phyloP scores from a whole-genome alignment of 1,140 invertebrate genomes.

The Archivesica marissinica region DNA sequence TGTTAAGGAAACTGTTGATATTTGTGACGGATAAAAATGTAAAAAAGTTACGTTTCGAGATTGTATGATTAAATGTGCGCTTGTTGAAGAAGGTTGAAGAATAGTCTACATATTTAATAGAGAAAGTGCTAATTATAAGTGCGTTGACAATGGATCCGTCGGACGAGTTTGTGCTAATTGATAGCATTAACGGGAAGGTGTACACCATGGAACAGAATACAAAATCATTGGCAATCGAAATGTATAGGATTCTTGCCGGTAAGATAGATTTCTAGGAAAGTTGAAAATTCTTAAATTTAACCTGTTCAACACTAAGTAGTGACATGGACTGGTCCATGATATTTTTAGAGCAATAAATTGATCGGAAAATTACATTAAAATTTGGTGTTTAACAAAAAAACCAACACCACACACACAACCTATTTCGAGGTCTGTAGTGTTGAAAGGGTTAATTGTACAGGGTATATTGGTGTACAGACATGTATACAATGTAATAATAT shows the following conservation, averaged over 20 bases:
- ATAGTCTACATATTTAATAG: neutral
- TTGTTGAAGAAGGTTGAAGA: neutral
- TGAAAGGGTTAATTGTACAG: too few species aligned
- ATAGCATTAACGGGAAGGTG: conserved; percentile 29
- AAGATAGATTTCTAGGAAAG: too few species aligned
- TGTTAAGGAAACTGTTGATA: conserved; percentile 35
- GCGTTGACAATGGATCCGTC: conserved; percentile 12
- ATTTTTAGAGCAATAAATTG: too few species aligned
- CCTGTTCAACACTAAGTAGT: too few species aligned
- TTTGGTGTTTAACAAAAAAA: too few species aligned
- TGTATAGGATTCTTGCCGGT: conserved; percentile 38
- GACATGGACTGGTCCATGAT: too few species aligned
- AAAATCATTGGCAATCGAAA: conserved; percentile 36
- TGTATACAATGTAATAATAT: too few species aligned
- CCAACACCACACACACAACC: too few species aligned
- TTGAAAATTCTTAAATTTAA: too few species aligned
- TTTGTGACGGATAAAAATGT: conserved; percentile 56
- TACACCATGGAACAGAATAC: conserved; percentile 46
- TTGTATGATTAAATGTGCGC: neutral
- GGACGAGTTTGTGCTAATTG: conserved; percentile 57
- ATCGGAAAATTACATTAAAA: too few species aligned
- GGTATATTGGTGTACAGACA: too few species aligned
- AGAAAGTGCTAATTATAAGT: conserved; percentile 1
- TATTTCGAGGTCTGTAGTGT: too few species aligned
- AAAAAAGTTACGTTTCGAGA: neutral